Conservation (phyloP, 2,888 invertebrate genomes). For the Ctena decussata region DNA sequence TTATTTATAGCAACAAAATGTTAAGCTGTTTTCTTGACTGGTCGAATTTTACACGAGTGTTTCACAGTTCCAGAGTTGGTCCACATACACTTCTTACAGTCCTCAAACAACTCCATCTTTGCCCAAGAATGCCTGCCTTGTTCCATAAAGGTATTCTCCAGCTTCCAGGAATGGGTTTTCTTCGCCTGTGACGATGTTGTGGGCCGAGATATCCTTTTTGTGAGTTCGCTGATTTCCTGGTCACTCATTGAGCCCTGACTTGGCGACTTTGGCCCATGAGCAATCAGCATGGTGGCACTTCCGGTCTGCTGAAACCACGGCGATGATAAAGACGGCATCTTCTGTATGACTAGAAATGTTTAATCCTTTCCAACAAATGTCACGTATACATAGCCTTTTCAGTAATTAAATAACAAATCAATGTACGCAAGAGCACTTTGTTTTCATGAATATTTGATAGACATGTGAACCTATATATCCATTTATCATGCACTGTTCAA, state of each 20-base stretch:
- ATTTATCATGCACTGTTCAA: neutral
- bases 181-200: conserved; percentile 76
- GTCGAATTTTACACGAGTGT: conserved; percentile 74
- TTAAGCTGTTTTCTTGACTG: conserved; percentile 28
- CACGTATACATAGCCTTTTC: neutral
- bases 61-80: conserved; percentile 71
- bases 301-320: conserved; percentile 80
- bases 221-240: conserved; percentile 72
- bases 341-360: neutral
- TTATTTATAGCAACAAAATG: too few relatives aligned
- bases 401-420: neutral
- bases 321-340: conserved; percentile 75
- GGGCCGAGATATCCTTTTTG: conserved; percentile 70
- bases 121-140: conserved; percentile 79
- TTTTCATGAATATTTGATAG: conserved; percentile 1
- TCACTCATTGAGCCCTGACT: conserved; percentile 69
- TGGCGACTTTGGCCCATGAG: conserved; percentile 58
- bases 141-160: conserved; percentile 76
- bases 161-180: conserved; percentile 73
- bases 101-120: conserved; percentile 81
- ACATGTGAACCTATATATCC: neutral
- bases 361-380: neutral
- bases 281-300: conserved; percentile 62
- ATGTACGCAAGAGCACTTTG: neutral
- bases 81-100: conserved; percentile 82